These are phyloP conservation scores for Monomorium pharaonis DNA, from an alignment of 1,140 invertebrate genomes.

Conservation along the genomic window DNA sequence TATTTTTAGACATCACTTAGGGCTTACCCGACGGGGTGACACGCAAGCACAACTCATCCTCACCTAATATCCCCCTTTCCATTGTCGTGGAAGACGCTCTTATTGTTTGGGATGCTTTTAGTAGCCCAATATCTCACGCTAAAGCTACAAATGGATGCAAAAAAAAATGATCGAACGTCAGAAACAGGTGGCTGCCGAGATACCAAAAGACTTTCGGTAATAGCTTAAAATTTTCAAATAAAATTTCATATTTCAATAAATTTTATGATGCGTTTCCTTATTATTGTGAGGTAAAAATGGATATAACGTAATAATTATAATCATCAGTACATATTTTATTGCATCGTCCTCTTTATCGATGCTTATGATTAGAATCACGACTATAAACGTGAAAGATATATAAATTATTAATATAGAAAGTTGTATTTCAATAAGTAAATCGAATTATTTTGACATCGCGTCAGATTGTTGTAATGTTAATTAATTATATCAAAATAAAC, in stretches of 20 bases:
- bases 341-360: not conserved
- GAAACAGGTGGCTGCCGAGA: constrained; percentile 60
- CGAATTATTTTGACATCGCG: constrained; percentile 51
- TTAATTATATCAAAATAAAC: constrained; percentile 70
- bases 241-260: not conserved
- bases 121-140: constrained; percentile 14
- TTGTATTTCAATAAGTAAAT: constrained; percentile 77
- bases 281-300: not conserved
- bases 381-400: constrained; percentile 49
- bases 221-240: not conserved
- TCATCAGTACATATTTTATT: not conserved
- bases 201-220: not conserved
- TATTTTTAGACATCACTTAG: constrained; percentile 81
- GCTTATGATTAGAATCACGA: constrained; percentile 29
- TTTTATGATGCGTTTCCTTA: not conserved
- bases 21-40: constrained; percentile 72
- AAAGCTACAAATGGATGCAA: constrained; percentile 22
- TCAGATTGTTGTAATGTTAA: constrained; percentile 68
- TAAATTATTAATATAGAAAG: constrained; percentile 76
- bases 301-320: not conserved
- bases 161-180: not conserved
- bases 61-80: constrained; percentile 50
- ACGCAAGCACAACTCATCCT: constrained; percentile 79
- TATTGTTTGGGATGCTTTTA: constrained; percentile 76
- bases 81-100: constrained; percentile 48